phyloP scores from a whole-genome alignment of 2,888 invertebrate species.

The Polydesmus complanatus region DNA sequence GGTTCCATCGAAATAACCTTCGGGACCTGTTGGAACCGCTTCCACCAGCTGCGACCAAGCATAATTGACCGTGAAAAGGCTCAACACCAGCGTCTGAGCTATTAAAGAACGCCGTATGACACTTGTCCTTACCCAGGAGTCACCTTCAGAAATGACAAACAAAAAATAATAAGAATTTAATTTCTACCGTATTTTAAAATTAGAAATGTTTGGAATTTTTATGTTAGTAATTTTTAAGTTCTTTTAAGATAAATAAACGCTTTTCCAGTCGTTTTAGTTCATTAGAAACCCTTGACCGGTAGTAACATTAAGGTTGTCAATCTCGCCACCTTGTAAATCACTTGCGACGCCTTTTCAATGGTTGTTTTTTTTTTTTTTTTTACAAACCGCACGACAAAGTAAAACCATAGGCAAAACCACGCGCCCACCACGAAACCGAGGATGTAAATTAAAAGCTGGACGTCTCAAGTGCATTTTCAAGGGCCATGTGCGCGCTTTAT shows the following conservation, averaged over 20 bases:
- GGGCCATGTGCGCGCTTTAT: no score
- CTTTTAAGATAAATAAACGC: not conserved
- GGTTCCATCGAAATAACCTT: constrained; percentile 21
- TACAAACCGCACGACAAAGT: no score
- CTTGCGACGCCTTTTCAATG: not conserved
- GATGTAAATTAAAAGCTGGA: not conserved
- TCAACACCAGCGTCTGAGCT: not conserved
- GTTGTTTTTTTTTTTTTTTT: no score
- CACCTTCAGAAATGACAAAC: not conserved
- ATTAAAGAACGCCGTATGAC: not conserved
- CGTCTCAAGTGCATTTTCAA: no score
- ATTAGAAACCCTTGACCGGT: not conserved
- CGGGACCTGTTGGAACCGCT: constrained; percentile 11
- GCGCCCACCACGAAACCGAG: not conserved
- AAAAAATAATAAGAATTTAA: not conserved
- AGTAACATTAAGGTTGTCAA: not conserved
- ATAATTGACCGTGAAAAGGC: not conserved
- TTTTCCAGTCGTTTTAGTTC: not conserved
- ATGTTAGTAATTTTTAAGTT: no score
- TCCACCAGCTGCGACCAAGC: not conserved
- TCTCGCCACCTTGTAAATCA: not conserved
- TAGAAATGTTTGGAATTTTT: no score
- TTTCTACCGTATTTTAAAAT: no score
- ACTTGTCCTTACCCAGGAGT: not conserved
- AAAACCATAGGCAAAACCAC: no score